Evolutionary conservation across 2,888 invertebrate genomes (phyloP), one percentile per base, ranked within the genome.

Genomic region (Caenorhabditis plicata): DNA sequence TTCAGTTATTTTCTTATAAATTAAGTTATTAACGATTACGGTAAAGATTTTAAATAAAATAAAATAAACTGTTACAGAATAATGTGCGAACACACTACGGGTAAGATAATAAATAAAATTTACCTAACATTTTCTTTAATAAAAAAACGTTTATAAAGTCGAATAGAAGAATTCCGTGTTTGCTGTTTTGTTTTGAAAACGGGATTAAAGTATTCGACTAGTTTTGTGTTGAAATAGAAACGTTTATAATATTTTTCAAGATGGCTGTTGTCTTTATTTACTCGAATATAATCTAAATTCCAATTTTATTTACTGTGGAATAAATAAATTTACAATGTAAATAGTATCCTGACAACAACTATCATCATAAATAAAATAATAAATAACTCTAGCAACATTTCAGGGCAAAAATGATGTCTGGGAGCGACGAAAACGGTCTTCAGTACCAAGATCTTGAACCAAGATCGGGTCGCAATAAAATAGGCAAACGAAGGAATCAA

Each of bases 11-110:
- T n/a, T n/a, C n/a, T n/a, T n/a, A n/a, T n/a, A n/a, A n/a, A n/a
- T n/a, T n/a, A n/a, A n/a, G 29, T 9, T 7, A 29, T 9, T 29
- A 29, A 29, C 11, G 8, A 29, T 7, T 9, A 9, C 29, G 8
- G 8, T 29, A 29, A 29, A 29, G 29, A 29, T 29, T 19, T n/a
- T 5, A 36, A 19, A 15, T 17, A 7, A n/a, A 36, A 19, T 22
- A 9, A 19, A 15, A 36, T 8, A 3, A 15, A 29, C 15, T 3
- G 8, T 73, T 73, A 32, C 63, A 73, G 73, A 65, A 45, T 33
- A 69, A 71, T 48, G 73, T 73, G 26, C 67, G 68, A 53, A 61
- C 65, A 45, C 63, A 73, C 47, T 73, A 73, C 50, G 73, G 73
- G 73, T 73, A 68, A 68, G 68, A 36, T 8, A 25, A 1, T 26